Evolutionary conservation across 2,797 vertebrate species (phyloP).

Genomic region (Anableps anableps): DNA sequence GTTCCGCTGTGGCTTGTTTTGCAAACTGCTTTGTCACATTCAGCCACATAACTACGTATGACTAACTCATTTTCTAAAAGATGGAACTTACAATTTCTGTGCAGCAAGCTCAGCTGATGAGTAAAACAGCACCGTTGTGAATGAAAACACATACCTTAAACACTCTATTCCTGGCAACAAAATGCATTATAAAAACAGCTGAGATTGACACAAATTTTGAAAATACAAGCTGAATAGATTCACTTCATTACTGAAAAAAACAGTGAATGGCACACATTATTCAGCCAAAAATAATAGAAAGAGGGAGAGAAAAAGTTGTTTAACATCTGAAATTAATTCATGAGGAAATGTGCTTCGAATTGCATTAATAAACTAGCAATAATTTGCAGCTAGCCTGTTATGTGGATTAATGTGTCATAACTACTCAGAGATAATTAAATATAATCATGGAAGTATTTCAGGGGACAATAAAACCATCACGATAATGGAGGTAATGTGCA

Average conservation of each 20-base stretch:
- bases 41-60: not conserved
- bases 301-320: constrained; percentile 31
- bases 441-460: constrained; percentile 67
- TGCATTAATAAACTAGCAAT: constrained; percentile 74
- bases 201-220: constrained; percentile 34
- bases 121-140: not conserved
- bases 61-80: constrained; percentile 15
- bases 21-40: constrained; percentile 3
- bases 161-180: constrained; percentile 11
- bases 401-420: constrained; percentile 60
- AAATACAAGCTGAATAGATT: constrained; percentile 47
- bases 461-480: constrained; percentile 64
- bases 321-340: constrained; percentile 64
- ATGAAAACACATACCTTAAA: constrained; percentile 28
- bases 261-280: constrained; percentile 55
- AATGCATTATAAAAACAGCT: constrained; percentile 42
- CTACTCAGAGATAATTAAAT: constrained; percentile 70
- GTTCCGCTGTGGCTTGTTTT: not conserved
- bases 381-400: constrained; percentile 48
- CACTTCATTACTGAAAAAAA: constrained; percentile 49
- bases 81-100: constrained; percentile 14
- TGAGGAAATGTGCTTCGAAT: constrained; percentile 68
- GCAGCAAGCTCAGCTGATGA: constrained; percentile 11
- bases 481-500: constrained; percentile 60
- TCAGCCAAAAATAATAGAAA: constrained; percentile 50